phyloP scores from a whole-genome alignment of 2,113 vertebrate species.

The Aplodontia rufa region DNA sequence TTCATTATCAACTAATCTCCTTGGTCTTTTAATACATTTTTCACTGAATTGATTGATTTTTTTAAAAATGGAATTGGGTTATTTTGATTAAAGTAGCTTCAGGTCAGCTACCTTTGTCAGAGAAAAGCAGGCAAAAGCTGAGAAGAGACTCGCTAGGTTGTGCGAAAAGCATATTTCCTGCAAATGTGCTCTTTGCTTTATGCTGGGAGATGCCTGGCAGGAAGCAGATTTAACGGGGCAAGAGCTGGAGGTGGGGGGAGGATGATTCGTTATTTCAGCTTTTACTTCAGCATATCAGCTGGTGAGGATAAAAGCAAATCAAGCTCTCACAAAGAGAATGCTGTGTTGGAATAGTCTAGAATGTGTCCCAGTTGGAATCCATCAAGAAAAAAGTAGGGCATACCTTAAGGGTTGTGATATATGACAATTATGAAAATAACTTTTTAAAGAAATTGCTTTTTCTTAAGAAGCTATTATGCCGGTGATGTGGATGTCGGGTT shows the following conservation, averaged over 20 bases:
- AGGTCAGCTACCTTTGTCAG: background rate
- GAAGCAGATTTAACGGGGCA: background rate
- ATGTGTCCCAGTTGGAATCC: background rate
- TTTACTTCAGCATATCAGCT: background rate
- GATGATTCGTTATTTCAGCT: background rate
- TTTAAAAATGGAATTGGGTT: background rate
- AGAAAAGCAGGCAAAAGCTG: background rate
- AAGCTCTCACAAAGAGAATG: background rate
- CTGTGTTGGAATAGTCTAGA: background rate
- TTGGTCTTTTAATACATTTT: background rate
- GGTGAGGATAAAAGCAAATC: slow-evolving; percentile 24
- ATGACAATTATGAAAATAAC: background rate
- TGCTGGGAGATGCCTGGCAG: background rate
- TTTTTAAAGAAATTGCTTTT: background rate
- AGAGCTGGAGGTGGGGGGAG: background rate
- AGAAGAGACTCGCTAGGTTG: background rate
- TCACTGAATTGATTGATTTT: background rate
- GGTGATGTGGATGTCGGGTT: no score
- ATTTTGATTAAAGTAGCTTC: background rate
- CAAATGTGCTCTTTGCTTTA: background rate
- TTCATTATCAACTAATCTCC: background rate
- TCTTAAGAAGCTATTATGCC: background rate
- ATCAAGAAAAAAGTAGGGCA: background rate
- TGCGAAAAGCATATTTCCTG: background rate
- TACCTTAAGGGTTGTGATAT: background rate